Base-by-base conservation (phyloP, 2,888 invertebrate species). In the Isoperla grammatica region DNA sequence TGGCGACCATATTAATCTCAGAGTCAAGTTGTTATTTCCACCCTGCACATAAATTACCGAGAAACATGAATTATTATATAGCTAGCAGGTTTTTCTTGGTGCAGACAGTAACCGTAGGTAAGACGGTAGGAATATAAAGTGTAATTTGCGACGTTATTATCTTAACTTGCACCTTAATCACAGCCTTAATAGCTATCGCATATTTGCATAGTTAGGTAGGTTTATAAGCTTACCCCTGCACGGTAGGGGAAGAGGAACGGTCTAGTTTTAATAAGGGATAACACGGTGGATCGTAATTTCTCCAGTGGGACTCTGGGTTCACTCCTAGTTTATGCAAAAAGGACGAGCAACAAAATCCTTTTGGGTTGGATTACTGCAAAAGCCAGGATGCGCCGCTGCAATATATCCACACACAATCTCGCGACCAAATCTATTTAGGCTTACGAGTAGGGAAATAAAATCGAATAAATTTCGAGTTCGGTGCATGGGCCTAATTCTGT, bases 141-240 rank as follows among this genome's bases (percentile, higher is more conserved):
- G 53, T 53, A 37, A 53, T 53, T 53, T 53, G 37, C 53, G 53
- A 17, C 53, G 39, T 37, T 53, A 53, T 53, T 39, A 53, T 53
- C 53, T 39, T 4, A 39, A 37, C 53, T 37, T 39, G 53, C 53
- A 19, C 53, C 37, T 53, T 53, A 53, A 53, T 53, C 53, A 53
- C 39, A n/a, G 11, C 53, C 39, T 53, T 53, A 53, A 53, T 53
- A 53, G 53, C 53, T 39, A 53, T 53, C 53, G 37, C 53, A 39
- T 53, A 53, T 53, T 53, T 53, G 53, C 53, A 53, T 53, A 53
- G 53, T 37, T 53, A 53, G 39, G 53, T 37, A 3, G 29, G 29
- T 29, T 29, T 29, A 29, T 37, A 15, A 37, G 39, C n/a, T 37
- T 53, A 39, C 29, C 35, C 48, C 50, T 6, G 50, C 50, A 17